A percentile compares a stretch with the other conserved stretches of the same genome.
phyloP scores from a whole-genome alignment of 2,113 vertebrate genomes.

The Ibidorhyncha struthersii region DNA sequence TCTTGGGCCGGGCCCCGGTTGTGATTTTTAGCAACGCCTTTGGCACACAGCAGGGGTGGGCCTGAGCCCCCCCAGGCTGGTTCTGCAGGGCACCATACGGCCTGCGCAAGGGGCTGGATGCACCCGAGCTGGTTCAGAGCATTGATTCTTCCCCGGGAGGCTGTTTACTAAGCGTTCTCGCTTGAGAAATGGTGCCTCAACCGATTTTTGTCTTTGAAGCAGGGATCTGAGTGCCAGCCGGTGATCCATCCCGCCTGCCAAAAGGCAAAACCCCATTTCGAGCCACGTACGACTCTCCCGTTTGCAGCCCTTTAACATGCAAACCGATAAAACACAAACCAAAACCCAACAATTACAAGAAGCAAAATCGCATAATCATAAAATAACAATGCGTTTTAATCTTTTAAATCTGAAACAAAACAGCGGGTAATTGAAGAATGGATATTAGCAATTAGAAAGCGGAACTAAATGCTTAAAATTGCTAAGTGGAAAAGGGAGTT shows the following conservation, averaged over 20 bases:
- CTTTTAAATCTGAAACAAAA: constrained; percentile 14
- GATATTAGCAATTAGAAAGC: constrained; percentile 39
- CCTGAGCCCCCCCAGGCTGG: accelerated
- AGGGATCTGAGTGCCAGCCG: not conserved
- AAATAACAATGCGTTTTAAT: not conserved
- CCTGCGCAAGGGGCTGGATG: accelerated
- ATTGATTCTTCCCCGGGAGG: accelerated
- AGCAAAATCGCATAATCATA: not conserved
- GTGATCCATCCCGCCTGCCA: accelerated
- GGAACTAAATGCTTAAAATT: constrained; percentile 24
- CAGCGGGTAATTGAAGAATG: constrained; percentile 25
- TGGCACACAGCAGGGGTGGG: accelerated
- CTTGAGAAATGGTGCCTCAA: accelerated
- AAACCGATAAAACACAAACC: not conserved
- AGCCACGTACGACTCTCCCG: accelerated
- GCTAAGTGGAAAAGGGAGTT: not conserved
- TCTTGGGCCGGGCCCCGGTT: accelerated
- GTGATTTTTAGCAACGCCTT: accelerated
- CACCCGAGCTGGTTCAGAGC: accelerated
- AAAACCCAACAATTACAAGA: not conserved
- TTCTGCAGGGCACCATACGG: accelerated
- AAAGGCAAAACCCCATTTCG: not conserved
- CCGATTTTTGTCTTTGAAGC: not conserved
- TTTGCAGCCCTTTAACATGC: not conserved
- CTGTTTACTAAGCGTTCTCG: not conserved